Evolutionary conservation across 2,797 vertebrate species (phyloP).

Genomic region (Sebastes miniatus): DNA sequence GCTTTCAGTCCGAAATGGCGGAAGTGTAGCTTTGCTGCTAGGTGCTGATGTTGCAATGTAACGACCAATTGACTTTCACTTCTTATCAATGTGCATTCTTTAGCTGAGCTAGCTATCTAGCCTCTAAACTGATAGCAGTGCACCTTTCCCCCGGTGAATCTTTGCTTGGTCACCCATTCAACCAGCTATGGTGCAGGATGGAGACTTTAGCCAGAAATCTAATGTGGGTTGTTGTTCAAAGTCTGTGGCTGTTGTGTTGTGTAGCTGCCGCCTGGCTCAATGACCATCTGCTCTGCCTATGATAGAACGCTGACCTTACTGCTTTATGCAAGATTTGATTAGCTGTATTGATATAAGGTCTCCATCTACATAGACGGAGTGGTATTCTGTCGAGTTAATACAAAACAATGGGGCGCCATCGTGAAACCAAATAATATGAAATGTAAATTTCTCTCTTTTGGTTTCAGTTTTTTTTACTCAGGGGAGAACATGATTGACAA

Average conservation of each 20-base stretch:
- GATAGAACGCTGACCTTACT: not conserved
- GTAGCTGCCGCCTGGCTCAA: not conserved
- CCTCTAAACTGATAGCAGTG: not conserved
- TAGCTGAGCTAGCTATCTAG: too few relatives aligned
- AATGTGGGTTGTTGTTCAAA: not conserved
- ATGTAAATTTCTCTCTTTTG: not conserved
- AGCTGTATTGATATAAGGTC: not conserved
- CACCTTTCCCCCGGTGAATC: not conserved
- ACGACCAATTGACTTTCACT: too few relatives aligned
- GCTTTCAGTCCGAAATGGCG: too few relatives aligned
- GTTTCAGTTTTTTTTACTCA: not conserved
- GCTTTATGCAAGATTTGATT: not conserved
- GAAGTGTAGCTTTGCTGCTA: too few relatives aligned
- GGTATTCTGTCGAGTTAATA: not conserved
- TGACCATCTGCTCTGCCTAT: not conserved
- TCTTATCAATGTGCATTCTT: too few relatives aligned
- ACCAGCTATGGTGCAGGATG: not conserved
- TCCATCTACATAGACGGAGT: not conserved
- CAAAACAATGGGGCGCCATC: too few relatives aligned
- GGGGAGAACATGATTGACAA: not conserved
- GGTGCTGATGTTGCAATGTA: too few relatives aligned
- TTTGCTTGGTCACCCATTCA: not conserved
- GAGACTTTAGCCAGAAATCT: not conserved
- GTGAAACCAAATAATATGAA: not conserved
- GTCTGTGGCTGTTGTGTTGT: not conserved